phyloP scores from a whole-genome alignment of 1,140 invertebrate genomes.

The Ridgeia piscesae region DNA sequence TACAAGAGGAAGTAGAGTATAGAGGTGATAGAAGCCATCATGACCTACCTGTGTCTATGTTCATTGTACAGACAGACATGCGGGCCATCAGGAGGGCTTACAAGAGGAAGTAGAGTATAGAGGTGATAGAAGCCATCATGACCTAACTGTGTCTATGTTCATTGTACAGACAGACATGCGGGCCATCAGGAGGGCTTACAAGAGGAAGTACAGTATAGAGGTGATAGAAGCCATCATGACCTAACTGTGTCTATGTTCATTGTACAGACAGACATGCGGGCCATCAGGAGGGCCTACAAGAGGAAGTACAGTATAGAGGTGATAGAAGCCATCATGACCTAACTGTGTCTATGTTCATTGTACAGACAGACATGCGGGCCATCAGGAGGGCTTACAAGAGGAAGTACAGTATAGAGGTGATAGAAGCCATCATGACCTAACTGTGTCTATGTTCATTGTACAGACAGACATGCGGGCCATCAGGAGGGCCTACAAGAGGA shows the following conservation, averaged over 20 bases:
- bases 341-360: not conserved
- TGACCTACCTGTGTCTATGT: not conserved
- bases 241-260: not conserved
- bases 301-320: conserved; percentile 48
- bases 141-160: no score
- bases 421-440: conserved; percentile 32
- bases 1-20: conserved; percentile 50
- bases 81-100: conserved; percentile 41
- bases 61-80: conserved; percentile 35
- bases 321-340: conserved; percentile 32
- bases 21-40: conserved; percentile 41
- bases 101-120: conserved; percentile 47
- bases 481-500: conserved; percentile 47
- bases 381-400: conserved; percentile 47
- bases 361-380: conserved; percentile 39
- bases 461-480: conserved; percentile 41
- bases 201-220: conserved; percentile 47
- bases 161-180: not conserved
- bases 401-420: conserved; percentile 44
- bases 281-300: conserved; percentile 44
- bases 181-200: conserved; percentile 40
- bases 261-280: conserved; percentile 37
- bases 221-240: no score
- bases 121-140: conserved; percentile 39
- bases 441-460: not conserved